Percentiles rank a stretch among this genome's conserved stretches.
These are phyloP conservation scores for Monoplex corrugatus DNA, from an alignment of 2,888 invertebrate species.

Conservation along the genomic window DNA sequence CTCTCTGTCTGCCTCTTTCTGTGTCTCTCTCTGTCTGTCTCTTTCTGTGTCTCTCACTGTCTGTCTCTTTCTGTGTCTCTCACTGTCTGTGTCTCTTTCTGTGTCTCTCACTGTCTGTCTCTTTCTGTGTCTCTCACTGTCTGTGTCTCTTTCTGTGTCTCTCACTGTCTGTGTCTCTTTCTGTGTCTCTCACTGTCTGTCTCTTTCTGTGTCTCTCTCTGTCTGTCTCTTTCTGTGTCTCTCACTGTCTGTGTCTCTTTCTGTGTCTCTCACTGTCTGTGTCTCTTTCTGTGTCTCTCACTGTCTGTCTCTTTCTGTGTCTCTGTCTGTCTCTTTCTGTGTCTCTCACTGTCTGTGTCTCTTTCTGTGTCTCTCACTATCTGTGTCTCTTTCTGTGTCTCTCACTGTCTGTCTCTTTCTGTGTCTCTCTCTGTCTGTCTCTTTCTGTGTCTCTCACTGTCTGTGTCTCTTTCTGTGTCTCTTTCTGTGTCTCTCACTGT, in stretches of 20 bases:
- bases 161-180: too few relatives aligned
- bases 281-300: background rate
- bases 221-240: too few relatives aligned
- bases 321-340: background rate
- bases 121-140: background rate
- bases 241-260: too few relatives aligned
- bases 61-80: too few relatives aligned
- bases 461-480: too few relatives aligned
- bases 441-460: too few relatives aligned
- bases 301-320: background rate
- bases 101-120: constrained; percentile 37
- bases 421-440: background rate
- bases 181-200: too few relatives aligned
- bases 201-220: too few relatives aligned
- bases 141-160: background rate
- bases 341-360: background rate
- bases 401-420: background rate
- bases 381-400: background rate
- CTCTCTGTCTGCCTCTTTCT: background rate
- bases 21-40: background rate
- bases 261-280: background rate
- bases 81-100: constrained; percentile 4
- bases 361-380: background rate
- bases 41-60: background rate
- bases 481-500: too few relatives aligned